Percentiles rank a stretch among this genome's conserved stretches.
phyloP scores from a whole-genome alignment of 2,888 invertebrate species.

The Ommatoiulus sabulosus region DNA sequence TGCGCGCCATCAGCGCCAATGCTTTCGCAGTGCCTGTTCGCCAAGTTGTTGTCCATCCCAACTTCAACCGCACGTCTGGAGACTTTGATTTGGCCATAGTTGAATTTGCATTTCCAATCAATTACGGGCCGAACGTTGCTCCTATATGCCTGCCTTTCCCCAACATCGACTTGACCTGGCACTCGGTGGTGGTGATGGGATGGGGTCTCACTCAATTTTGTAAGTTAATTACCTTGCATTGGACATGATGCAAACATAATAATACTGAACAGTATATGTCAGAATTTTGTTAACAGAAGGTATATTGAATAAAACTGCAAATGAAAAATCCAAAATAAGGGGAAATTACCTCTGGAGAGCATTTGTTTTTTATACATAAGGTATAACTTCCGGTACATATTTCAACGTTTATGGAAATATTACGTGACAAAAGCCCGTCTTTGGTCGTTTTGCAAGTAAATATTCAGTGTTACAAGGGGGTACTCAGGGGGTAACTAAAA shows the following conservation, averaged over 20 bases:
- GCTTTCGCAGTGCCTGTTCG: slow-evolving; percentile 49
- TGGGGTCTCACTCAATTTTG: slow-evolving; percentile 57
- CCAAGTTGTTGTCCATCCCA: slow-evolving; percentile 50
- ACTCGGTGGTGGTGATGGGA: slow-evolving; percentile 55
- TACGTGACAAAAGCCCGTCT: no score
- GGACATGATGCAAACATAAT: neutral
- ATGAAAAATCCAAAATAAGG: no score
- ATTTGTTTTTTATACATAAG: no score
- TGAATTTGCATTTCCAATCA: slow-evolving; percentile 49
- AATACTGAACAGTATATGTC: neutral
- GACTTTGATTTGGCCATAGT: slow-evolving; percentile 55
- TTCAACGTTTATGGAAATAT: no score
- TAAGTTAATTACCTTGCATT: neutral
- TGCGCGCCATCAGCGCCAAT: slow-evolving; percentile 46
- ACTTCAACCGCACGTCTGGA: slow-evolving; percentile 41
- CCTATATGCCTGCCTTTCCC: slow-evolving; percentile 56
- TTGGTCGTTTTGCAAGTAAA: no score
- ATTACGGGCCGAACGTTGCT: slow-evolving; percentile 49
- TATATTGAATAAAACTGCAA: no score
- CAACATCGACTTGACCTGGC: slow-evolving; percentile 54
- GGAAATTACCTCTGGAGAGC: no score
- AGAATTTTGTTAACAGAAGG: no score
- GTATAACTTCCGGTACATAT: no score
- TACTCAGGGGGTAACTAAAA: no score
- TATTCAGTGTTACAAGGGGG: no score